Evolutionary conservation across 2,797 vertebrate genomes (phyloP).

Genomic region (Cryptoprocta ferox): DNA sequence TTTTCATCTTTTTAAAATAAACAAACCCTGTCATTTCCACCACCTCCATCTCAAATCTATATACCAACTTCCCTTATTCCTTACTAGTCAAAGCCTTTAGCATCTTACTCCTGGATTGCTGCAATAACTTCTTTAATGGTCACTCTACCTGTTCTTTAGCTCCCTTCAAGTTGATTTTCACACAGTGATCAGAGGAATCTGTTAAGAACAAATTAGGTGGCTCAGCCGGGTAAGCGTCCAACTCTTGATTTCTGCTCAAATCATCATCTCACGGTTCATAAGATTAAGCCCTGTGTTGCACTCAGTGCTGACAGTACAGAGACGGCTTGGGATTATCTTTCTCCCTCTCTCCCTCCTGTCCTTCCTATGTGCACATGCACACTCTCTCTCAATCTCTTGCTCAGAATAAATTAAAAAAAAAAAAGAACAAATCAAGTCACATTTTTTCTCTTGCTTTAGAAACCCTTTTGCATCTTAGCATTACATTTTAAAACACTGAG

Average conservation of each 20-base stretch:
- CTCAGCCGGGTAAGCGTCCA: too few relatives aligned
- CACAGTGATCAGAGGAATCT: neutral
- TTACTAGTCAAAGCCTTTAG: neutral
- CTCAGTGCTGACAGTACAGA: too few relatives aligned
- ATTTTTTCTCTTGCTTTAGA: neutral
- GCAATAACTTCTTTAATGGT: neutral
- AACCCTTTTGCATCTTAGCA: neutral
- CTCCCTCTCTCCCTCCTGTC: too few relatives aligned
- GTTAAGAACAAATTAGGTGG: neutral
- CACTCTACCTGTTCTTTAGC: neutral
- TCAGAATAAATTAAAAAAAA: too few relatives aligned
- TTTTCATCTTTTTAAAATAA: neutral
- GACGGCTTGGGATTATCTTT: too few relatives aligned
- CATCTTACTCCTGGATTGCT: neutral
- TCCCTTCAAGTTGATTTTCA: neutral
- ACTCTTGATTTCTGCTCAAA: too few relatives aligned
- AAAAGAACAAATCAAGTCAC: neutral
- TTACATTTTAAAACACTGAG: neutral
- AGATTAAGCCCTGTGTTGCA: too few relatives aligned
- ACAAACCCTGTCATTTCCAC: neutral
- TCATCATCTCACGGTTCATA: too few relatives aligned
- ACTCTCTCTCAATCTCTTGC: too few relatives aligned
- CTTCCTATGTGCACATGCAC: too few relatives aligned
- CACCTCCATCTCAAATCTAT: neutral
- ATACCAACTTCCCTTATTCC: neutral